Evolutionary conservation across 2,888 invertebrate genomes (phyloP).

Genomic region (Andrena marginata): DNA sequence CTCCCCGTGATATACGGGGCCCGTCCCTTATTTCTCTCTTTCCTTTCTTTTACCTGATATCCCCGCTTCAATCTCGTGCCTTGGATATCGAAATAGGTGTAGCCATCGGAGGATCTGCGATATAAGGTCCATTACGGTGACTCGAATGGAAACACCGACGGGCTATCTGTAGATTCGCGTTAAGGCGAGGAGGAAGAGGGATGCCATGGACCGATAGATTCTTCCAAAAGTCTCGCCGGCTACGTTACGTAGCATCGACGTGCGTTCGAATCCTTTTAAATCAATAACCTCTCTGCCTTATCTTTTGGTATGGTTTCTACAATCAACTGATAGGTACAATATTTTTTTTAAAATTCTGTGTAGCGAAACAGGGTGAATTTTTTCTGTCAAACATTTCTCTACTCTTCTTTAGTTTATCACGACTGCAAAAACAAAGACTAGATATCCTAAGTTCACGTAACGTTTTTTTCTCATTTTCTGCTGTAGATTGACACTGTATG

Average conservation of each 20-base stretch:
- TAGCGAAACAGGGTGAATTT: too few relatives aligned
- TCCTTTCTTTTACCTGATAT: slow-evolving; percentile 19
- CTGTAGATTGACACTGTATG: too few relatives aligned
- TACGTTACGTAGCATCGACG: background rate
- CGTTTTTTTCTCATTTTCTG: too few relatives aligned
- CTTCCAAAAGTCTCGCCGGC: background rate
- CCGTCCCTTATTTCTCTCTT: slow-evolving; percentile 15
- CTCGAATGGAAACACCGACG: slow-evolving; percentile 44
- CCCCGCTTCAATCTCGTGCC: slow-evolving; percentile 42
- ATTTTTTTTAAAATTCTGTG: background rate
- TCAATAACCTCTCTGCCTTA: background rate
- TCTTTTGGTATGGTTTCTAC: background rate
- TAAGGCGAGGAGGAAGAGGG: background rate
- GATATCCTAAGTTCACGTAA: too few relatives aligned
- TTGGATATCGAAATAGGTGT: slow-evolving; percentile 35
- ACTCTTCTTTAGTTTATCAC: too few relatives aligned
- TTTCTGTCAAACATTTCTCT: too few relatives aligned
- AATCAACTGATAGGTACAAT: background rate
- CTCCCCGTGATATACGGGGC: slow-evolving; percentile 46
- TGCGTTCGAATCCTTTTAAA: background rate
- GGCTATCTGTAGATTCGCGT: slow-evolving; percentile 33
- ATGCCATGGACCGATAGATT: slow-evolving; percentile 11
- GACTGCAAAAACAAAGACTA: too few relatives aligned
- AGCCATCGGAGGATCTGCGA: slow-evolving; percentile 37
- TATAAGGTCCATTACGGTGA: slow-evolving; percentile 48